Conservation (phyloP, 2,113 vertebrate genomes). For the Hippocampus mohnikei region DNA sequence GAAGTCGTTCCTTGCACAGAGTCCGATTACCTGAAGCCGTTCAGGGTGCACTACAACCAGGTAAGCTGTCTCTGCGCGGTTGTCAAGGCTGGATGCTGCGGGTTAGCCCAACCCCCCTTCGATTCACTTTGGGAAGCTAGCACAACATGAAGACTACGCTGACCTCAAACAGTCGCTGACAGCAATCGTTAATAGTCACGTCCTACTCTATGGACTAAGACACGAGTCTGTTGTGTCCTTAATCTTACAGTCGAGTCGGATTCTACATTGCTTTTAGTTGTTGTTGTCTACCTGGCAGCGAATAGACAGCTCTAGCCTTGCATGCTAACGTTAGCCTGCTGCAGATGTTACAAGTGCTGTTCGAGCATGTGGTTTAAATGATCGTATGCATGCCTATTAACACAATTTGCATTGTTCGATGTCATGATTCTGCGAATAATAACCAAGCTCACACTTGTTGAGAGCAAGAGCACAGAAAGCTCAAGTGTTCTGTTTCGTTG, state of each 20-base stretch:
- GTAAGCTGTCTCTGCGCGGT: slow-evolving; percentile 65
- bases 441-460: slow-evolving; percentile 28
- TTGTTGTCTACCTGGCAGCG: not conserved
- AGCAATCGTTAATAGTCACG: not conserved
- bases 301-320: slow-evolving; percentile 28
- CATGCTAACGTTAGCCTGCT: slow-evolving; percentile 48
- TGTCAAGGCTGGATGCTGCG: slow-evolving; percentile 39
- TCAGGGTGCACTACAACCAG: slow-evolving; percentile 82
- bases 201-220: not conserved
- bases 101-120: slow-evolving; percentile 62
- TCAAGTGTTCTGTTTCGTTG: not conserved
- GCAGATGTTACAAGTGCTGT: slow-evolving; percentile 12
- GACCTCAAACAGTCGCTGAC: slow-evolving; percentile 25
- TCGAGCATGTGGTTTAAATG: slow-evolving; percentile 37
- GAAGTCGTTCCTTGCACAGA: slow-evolving; percentile 77
- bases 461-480: slow-evolving; percentile 4
- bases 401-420: not conserved
- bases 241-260: not conserved
- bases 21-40: slow-evolving; percentile 80
- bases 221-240: not conserved
- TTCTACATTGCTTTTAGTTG: not conserved
- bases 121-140: slow-evolving; percentile 27
- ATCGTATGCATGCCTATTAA: slow-evolving; percentile 20
- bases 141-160: slow-evolving; percentile 39
- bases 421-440: not conserved